phyloP scores from a whole-genome alignment of 2,797 vertebrate genomes.

The Ptychobarbus kaznakovi region DNA sequence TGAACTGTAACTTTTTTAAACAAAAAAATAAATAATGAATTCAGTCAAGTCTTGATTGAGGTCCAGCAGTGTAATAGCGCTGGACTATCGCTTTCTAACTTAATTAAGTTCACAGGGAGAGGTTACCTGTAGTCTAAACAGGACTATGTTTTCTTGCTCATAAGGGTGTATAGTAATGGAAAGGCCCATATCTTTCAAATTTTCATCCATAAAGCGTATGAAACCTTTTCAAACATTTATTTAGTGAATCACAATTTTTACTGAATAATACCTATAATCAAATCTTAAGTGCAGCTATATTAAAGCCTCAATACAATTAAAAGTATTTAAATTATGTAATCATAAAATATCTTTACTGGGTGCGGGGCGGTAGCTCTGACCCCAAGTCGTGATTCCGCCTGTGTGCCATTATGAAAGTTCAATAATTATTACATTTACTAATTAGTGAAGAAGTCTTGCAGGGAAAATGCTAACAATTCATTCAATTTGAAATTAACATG shows the following conservation, averaged over 20 bases:
- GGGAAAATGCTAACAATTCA: conserved; percentile 23
- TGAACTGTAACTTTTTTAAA: neutral
- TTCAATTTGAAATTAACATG: conserved; percentile 27
- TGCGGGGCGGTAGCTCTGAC: neutral
- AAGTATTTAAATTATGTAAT: conserved; percentile 22
- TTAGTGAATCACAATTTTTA: neutral
- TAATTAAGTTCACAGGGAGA: conserved; percentile 28
- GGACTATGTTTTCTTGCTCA: neutral
- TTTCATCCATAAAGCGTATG: neutral
- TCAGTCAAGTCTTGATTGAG: neutral
- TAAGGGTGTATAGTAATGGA: neutral
- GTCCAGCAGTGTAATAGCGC: neutral
- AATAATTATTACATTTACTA: conserved; percentile 7
- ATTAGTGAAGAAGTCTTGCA: conserved; percentile 17
- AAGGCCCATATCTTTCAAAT: neutral
- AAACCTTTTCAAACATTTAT: conserved; percentile 24
- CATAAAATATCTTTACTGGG: neutral
- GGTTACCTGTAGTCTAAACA: neutral
- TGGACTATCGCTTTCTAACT: neutral
- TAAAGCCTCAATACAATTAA: conserved; percentile 1
- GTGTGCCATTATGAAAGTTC: neutral
- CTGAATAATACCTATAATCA: neutral
- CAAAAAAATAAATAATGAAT: neutral
- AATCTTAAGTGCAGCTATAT: neutral
- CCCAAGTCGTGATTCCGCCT: neutral